Percentiles rank a stretch among this genome's conserved stretches.
phyloP scores from a whole-genome alignment of 92 coral and sea anemone species.

The Porites divaricata region DNA sequence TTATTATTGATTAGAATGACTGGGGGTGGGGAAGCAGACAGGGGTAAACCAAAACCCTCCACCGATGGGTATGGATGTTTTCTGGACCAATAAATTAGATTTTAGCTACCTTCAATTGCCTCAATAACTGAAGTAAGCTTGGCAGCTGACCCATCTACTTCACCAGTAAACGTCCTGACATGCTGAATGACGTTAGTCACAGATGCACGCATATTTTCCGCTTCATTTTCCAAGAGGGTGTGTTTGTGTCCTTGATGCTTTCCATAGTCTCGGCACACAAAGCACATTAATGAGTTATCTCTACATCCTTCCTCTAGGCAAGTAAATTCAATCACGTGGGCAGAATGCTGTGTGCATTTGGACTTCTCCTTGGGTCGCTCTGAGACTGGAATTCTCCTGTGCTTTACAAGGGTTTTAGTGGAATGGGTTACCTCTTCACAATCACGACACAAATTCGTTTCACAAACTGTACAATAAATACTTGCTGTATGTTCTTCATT shows the following conservation, averaged over 20 bases:
- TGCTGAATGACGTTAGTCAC: conserved; percentile 95
- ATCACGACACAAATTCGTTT: conserved; percentile 80
- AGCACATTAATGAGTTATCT: conserved; percentile 93
- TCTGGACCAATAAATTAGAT: too few relatives aligned
- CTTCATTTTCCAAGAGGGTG: conserved; percentile 88
- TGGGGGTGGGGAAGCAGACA: too few relatives aligned
- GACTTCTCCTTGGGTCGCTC: conserved; percentile 95
- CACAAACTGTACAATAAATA: conserved; percentile 91
- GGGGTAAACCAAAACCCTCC: too few relatives aligned
- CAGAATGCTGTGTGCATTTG: conserved; percentile 85
- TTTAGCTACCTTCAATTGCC: conserved; percentile 85
- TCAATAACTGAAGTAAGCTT: conserved; percentile 91
- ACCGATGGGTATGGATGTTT: too few relatives aligned
- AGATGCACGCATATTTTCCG: conserved; percentile 92
- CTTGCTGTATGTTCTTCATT: conserved; percentile 94
- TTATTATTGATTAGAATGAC: too few relatives aligned
- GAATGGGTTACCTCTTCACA: conserved; percentile 93
- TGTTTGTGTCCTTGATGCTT: conserved; percentile 97
- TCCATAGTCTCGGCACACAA: conserved; percentile 98
- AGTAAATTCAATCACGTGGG: conserved; percentile 95
- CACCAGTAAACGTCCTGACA: conserved; percentile 89
- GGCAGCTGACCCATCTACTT: conserved; percentile 90
- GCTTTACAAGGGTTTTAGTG: conserved; percentile 93
- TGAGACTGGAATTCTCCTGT: conserved; percentile 90
- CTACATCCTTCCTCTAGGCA: conserved; percentile 93